phyloP scores from a whole-genome alignment of 2,113 vertebrate species.

The Edolisoma coerulescens region DNA sequence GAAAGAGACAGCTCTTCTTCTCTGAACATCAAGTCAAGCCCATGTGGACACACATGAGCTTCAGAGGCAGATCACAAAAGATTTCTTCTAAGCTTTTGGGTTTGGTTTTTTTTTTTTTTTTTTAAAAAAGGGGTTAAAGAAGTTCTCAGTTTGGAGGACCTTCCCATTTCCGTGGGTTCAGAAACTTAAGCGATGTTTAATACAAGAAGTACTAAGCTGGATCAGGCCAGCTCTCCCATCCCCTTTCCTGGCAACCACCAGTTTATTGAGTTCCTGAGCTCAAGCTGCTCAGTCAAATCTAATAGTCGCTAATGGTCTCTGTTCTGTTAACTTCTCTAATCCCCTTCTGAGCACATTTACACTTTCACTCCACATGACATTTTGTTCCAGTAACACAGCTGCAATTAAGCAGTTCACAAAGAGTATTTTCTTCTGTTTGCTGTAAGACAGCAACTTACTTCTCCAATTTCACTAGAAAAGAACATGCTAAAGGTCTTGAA shows the following conservation, averaged over 20 bases:
- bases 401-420: background rate
- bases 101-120: background rate
- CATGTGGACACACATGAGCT: background rate
- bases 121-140: background rate
- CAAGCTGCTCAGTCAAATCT: background rate
- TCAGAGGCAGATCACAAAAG: background rate
- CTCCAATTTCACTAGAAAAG: background rate
- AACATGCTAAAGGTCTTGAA: background rate
- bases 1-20: background rate
- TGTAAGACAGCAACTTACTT: background rate
- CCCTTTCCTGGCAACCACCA: background rate
- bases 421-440: background rate
- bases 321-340: background rate
- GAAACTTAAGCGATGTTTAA: background rate
- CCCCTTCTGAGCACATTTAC: background rate
- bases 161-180: background rate
- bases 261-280: background rate
- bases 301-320: background rate
- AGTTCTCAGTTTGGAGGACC: background rate
- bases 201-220: background rate
- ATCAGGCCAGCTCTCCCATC: background rate
- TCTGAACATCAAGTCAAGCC: background rate
- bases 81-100: background rate
- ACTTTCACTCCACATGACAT: background rate
- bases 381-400: background rate